Evolutionary conservation across 2,113 vertebrate species (phyloP).

Genomic region (Rhombomys opimus): DNA sequence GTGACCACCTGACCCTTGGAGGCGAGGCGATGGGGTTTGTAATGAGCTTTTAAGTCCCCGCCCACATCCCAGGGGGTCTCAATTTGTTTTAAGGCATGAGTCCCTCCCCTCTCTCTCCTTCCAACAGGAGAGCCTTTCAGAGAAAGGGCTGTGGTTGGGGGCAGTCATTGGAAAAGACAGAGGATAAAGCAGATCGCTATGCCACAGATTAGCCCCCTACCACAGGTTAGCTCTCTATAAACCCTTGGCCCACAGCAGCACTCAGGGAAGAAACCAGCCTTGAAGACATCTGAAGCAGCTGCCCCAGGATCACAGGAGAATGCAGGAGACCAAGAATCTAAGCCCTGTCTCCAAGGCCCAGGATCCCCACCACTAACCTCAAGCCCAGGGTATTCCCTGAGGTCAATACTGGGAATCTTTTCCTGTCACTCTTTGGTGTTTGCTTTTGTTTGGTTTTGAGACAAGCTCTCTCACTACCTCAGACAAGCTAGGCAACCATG

Average conservation of each 20-base stretch:
- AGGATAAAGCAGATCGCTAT: background rate
- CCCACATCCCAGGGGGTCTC: background rate
- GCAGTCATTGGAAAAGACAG: background rate
- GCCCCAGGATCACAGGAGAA: background rate
- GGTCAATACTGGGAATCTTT: background rate
- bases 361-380: background rate
- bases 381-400: background rate
- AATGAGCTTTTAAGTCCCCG: background rate
- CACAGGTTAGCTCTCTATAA: background rate
- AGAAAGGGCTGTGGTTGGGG: background rate
- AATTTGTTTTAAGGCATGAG: background rate
- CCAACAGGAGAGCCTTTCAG: background rate
- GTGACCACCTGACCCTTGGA: accelerated
- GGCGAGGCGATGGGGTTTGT: background rate
- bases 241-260: background rate
- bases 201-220: background rate
- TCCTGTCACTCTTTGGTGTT: background rate
- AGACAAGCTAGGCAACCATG: background rate
- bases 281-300: background rate
- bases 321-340: background rate
- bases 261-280: background rate
- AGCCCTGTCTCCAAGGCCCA: background rate
- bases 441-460: background rate
- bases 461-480: background rate
- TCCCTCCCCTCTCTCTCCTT: background rate